These are phyloP conservation scores for Eupithecia exiguata DNA, from an alignment of 2,888 invertebrate genomes.

Conservation along the genomic window DNA sequence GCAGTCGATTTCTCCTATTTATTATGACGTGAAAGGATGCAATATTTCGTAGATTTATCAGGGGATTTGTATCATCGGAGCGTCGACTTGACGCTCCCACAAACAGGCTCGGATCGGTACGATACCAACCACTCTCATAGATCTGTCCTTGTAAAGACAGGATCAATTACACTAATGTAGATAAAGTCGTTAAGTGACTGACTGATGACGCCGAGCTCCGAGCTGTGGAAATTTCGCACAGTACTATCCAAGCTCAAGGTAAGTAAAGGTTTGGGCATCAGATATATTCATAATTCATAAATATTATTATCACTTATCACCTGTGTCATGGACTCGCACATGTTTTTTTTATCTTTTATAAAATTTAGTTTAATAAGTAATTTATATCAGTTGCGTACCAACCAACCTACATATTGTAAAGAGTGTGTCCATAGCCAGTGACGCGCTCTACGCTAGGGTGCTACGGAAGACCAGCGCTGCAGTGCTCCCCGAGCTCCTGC, in stretches of 20 bases:
- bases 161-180: slow-evolving; percentile 1
- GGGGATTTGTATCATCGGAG: slow-evolving; percentile 18
- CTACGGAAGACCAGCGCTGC: too few relatives aligned
- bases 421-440: too few relatives aligned
- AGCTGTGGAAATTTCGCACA: not conserved
- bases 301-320: too few relatives aligned
- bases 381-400: too few relatives aligned
- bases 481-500: too few relatives aligned
- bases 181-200: not conserved
- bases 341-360: too few relatives aligned
- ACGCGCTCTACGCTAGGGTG: too few relatives aligned
- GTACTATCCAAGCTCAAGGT: not conserved
- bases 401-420: too few relatives aligned
- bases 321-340: too few relatives aligned
- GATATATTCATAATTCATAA: not conserved
- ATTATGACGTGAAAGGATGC: slow-evolving; percentile 15
- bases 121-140: not conserved
- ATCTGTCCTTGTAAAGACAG: not conserved
- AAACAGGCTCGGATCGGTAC: not conserved
- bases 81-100: not conserved
- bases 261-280: not conserved
- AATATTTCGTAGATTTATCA: slow-evolving; percentile 15
- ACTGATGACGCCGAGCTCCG: not conserved
- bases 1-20: slow-evolving; percentile 10
- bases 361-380: too few relatives aligned